Percentiles rank a stretch among this genome's conserved stretches.
Conservation (phyloP, 2,888 invertebrate genomes). For the Zaprionus lineosus region DNA sequence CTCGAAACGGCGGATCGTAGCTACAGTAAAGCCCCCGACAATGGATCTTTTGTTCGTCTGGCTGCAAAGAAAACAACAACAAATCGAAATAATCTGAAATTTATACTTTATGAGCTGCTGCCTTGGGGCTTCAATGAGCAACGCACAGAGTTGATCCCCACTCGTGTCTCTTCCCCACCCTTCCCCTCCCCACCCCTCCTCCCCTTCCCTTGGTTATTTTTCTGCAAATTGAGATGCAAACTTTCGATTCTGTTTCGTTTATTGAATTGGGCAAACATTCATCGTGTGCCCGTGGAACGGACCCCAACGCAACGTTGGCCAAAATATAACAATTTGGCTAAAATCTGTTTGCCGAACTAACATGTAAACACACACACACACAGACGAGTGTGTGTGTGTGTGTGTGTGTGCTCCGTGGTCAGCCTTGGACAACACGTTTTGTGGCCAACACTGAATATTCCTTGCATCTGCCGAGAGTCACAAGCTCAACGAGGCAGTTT, state of each 20-base stretch:
- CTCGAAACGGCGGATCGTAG: too few relatives aligned
- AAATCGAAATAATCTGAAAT: too few relatives aligned
- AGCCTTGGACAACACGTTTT: slow-evolving; percentile 40
- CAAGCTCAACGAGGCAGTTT: too few relatives aligned
- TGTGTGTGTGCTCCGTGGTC: slow-evolving; percentile 22
- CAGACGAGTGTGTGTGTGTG: slow-evolving; percentile 9
- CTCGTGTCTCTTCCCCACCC: too few relatives aligned
- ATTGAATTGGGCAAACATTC: slow-evolving; percentile 23
- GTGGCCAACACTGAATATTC: slow-evolving; percentile 1
- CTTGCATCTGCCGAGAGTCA: too few relatives aligned
- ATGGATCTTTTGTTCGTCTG: too few relatives aligned
- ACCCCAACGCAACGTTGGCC: slow-evolving; percentile 6
- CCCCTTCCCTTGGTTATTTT: slow-evolving; percentile 4
- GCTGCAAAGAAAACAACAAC: too few relatives aligned
- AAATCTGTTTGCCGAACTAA: slow-evolving; percentile 51
- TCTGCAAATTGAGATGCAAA: slow-evolving; percentile 12
- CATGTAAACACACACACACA: slow-evolving; percentile 2
- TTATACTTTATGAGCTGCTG: too few relatives aligned
- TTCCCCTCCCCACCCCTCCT: too few relatives aligned
- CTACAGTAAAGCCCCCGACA: too few relatives aligned
- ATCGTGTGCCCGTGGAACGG: neutral
- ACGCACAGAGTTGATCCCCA: too few relatives aligned
- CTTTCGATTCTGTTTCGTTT: slow-evolving; percentile 20
- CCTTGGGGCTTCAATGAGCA: too few relatives aligned
- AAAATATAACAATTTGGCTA: slow-evolving; percentile 56